Conservation (phyloP, 2,113 vertebrate genomes). For the Puma concolor region DNA sequence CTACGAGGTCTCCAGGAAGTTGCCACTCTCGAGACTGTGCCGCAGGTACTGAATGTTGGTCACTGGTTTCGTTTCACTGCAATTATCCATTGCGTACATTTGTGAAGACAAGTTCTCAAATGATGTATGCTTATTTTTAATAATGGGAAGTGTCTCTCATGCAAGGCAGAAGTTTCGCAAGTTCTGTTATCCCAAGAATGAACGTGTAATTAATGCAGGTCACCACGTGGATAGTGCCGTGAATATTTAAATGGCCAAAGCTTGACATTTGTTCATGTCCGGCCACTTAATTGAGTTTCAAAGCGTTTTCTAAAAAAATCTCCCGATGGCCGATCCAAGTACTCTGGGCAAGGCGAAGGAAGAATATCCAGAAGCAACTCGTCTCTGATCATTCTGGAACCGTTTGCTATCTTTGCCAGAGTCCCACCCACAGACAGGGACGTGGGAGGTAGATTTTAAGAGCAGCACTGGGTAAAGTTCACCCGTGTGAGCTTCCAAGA, state of each 20-base stretch:
- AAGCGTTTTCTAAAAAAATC: background rate
- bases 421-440: background rate
- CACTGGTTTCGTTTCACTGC: background rate
- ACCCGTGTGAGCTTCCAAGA: background rate
- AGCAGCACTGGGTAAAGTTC: background rate
- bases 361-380: background rate
- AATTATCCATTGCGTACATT: background rate
- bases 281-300: background rate
- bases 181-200: background rate
- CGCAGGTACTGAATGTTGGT: background rate
- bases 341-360: background rate
- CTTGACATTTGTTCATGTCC: background rate
- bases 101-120: slow-evolving; percentile 69
- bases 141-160: background rate
- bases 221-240: background rate
- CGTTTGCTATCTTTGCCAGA: background rate
- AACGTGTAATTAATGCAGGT: background rate
- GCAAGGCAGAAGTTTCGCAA: background rate
- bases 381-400: background rate
- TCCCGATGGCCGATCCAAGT: background rate
- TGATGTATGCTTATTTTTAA: background rate
- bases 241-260: background rate
- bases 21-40: background rate
- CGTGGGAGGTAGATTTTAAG: background rate
- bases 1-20: background rate